Conservation (phyloP, 37 sponge, comb jelly and placozoan species). For the Dysidea cf. avara region DNA sequence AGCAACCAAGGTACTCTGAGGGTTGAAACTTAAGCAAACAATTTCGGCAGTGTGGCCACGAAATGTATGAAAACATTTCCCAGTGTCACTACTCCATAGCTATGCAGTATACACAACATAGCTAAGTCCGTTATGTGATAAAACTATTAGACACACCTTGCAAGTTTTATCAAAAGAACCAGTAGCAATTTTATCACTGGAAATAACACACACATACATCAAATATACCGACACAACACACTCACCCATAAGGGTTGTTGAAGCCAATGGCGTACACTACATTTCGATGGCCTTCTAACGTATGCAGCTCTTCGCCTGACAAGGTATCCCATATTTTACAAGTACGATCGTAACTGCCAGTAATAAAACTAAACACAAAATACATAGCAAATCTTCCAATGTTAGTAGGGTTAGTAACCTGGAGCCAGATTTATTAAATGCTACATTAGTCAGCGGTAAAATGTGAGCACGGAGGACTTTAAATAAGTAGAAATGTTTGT, state of each 20-base stretch:
- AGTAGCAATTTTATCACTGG: constrained; percentile 95
- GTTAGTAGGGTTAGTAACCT: constrained; percentile 20
- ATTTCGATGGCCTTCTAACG: constrained; percentile 95
- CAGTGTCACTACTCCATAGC: constrained; percentile 93
- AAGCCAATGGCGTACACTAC: constrained; percentile 98
- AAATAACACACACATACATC: not conserved
- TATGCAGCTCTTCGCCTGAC: constrained; percentile 84
- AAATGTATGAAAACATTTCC: constrained; percentile 89
- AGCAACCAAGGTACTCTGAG: constrained; percentile 82
- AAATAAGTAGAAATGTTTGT: constrained; percentile 69
- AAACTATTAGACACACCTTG: constrained; percentile 39
- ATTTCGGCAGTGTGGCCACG: constrained; percentile 96
- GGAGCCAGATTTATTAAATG: constrained; percentile 96
- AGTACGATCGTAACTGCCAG: constrained; percentile 97
- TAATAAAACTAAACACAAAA: constrained; percentile 62
- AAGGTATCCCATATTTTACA: constrained; percentile 97
- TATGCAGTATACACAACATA: constrained; percentile 1
- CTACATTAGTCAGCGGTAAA: constrained; percentile 93
- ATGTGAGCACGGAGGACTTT: constrained; percentile 90
- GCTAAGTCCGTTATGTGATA: not conserved
- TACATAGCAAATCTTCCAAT: not conserved
- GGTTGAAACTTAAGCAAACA: constrained; percentile 88
- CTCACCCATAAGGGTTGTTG: constrained; percentile 97
- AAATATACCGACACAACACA: not conserved
- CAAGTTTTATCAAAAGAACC: constrained; percentile 98